A percentile compares a stretch with the other conserved stretches of the same genome.
Evolutionary conservation across 2,888 invertebrate genomes (phyloP).

Genomic region (Steinernema hermaphroditum): DNA sequence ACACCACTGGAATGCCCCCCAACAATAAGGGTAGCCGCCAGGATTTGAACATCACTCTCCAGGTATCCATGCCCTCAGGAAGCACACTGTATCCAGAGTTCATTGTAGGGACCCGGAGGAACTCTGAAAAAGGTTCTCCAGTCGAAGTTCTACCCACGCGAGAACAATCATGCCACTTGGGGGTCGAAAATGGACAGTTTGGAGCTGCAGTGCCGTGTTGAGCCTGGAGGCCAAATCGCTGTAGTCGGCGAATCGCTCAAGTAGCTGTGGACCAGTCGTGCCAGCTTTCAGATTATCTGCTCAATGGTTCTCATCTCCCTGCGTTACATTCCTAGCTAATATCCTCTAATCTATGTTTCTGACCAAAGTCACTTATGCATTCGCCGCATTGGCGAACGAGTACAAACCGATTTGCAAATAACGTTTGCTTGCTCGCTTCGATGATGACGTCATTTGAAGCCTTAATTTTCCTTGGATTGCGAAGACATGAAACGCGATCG

Average conservation of each 20-base stretch:
- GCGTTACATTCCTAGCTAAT: neutral
- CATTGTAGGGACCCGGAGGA: constrained; percentile 44
- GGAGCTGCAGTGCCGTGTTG: constrained; percentile 20
- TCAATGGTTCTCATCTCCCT: neutral
- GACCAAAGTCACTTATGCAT: neutral
- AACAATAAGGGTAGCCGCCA: constrained; percentile 47
- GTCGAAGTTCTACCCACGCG: constrained; percentile 48
- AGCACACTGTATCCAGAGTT: neutral
- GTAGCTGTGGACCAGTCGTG: too few species aligned
- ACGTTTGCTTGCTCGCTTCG: neutral
- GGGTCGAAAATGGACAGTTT: constrained; percentile 56
- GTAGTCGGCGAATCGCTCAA: neutral
- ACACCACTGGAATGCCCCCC: constrained; percentile 54
- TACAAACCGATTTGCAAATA: neutral
- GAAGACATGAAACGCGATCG: neutral
- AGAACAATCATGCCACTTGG: constrained; percentile 55
- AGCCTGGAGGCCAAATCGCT: constrained; percentile 1
- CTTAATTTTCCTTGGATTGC: neutral
- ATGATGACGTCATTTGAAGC: neutral
- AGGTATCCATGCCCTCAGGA: constrained; percentile 34
- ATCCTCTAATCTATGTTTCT: neutral
- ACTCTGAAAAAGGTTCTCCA: constrained; percentile 41
- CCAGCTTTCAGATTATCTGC: neutral
- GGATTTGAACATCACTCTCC: constrained; percentile 45
- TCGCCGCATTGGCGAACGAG: neutral